Conservation (phyloP, 2,888 invertebrate species). For the Sarcophaga carnaria region DNA sequence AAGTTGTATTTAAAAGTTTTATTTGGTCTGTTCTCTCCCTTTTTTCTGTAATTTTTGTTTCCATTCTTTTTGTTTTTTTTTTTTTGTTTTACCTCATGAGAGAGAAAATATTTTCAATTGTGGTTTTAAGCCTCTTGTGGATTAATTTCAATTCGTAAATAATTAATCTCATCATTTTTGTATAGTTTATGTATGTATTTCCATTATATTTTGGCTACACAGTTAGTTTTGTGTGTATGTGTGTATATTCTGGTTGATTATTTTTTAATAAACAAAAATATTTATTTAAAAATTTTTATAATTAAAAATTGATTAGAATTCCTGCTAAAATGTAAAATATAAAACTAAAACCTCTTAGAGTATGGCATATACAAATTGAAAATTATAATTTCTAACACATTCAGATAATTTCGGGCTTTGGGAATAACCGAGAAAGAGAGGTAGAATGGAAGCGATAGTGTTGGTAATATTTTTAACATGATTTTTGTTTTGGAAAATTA, state of each 20-base stretch:
- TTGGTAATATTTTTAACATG: background rate
- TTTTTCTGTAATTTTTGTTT: slow-evolving; percentile 15
- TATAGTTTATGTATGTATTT: slow-evolving; percentile 20
- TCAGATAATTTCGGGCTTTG: background rate
- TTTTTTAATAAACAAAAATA: slow-evolving; percentile 30
- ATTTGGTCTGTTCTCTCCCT: slow-evolving; percentile 11
- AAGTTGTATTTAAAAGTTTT: slow-evolving; percentile 44
- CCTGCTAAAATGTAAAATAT: slow-evolving; percentile 7
- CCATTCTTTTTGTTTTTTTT: slow-evolving; percentile 1
- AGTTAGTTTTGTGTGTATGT: slow-evolving; percentile 10
- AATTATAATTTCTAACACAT: slow-evolving; percentile 18
- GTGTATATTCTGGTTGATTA: slow-evolving; percentile 6
- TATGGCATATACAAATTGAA: background rate
- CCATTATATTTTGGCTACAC: background rate
- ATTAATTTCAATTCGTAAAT: slow-evolving; percentile 67
- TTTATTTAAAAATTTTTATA: slow-evolving; percentile 58
- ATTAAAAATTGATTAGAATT: slow-evolving; percentile 64
- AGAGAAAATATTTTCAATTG: slow-evolving; percentile 61
- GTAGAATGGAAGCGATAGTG: background rate
- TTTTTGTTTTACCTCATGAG: slow-evolving; percentile 31
- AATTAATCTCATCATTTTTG: slow-evolving; percentile 64
- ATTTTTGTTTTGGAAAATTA: too few species aligned
- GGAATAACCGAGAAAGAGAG: background rate
- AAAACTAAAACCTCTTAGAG: background rate
- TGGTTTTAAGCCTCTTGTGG: slow-evolving; percentile 67